Evolutionary conservation across 1,140 invertebrate genomes (phyloP).

Genomic region (Holotrichia oblita): DNA sequence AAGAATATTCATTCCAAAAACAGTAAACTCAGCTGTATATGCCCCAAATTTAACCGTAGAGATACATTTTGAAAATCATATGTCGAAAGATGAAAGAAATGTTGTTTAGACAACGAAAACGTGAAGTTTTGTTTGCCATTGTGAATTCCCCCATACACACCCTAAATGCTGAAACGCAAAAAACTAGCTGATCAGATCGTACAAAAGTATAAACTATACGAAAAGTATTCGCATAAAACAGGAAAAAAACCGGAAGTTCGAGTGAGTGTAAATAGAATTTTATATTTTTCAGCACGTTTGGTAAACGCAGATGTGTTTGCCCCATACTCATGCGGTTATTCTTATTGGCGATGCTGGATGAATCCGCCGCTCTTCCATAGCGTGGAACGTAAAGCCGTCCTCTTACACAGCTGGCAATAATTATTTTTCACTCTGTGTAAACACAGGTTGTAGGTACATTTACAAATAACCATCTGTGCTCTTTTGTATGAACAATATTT

Average conservation of each 20-base stretch:
- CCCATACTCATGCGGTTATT: neutral
- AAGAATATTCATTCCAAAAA: no score
- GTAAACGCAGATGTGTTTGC: conserved; percentile 31
- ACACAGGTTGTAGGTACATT: conserved; percentile 16
- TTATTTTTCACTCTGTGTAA: conserved; percentile 33
- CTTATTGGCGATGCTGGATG: conserved; percentile 4
- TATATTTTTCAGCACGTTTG: conserved; percentile 29
- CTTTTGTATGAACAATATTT: neutral
- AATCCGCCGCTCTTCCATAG: neutral
- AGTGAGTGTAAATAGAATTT: conserved; percentile 20
- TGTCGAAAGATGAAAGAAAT: no score
- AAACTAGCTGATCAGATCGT: neutral
- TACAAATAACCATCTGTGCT: conserved; percentile 26
- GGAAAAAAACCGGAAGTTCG: neutral
- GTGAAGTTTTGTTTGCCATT: no score
- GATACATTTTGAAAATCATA: no score
- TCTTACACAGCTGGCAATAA: conserved; percentile 1
- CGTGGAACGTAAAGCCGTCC: neutral
- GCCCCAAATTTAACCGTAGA: no score
- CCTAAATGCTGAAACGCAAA: neutral
- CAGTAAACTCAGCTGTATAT: no score
- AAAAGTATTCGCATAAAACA: neutral
- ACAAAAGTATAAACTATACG: neutral
- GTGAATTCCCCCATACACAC: no score
- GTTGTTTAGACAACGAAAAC: no score